Base-by-base conservation (phyloP, 2,888 invertebrate species). In the Dynastes grantii region DNA sequence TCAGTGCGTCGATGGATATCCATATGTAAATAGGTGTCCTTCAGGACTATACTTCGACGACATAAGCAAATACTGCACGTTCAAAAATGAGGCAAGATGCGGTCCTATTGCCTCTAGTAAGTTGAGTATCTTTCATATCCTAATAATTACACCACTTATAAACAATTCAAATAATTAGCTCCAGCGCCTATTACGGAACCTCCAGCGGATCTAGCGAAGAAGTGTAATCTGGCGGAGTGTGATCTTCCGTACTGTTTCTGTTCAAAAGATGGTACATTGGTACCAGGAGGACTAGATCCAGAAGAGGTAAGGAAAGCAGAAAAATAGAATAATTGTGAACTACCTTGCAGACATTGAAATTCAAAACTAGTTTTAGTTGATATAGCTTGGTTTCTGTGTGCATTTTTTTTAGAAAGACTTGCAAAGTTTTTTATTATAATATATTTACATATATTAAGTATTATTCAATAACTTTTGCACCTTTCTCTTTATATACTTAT, bases 11-110 rank as follows among this genome's bases (percentile, higher is more conserved):
- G 96, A 97, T 89, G 95, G 95, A 79, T 96, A 92, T 87, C 96
- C 97, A 1, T 97, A 97, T 88, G 84, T 95, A 85, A 96, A 96
- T 89, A 92, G 96, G 86, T 97, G 97, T 88, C 97, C 97, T 11
- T 96, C 97, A 2, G 96, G 96, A 78, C 90, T 97, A 71, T 95
- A 95, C 88, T 97, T 97, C 87, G 97, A 97, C 87, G 97, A 97
- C 86, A 92, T 96, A 85, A 94, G 93, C 89, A 97, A 97, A 89
- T 95, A 92, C 86, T 97, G 97, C 88, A 97, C 96, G 2, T 97
- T 97, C 89, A 95, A 96, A 90, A 92, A 92, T 78, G 96, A 97
- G 89, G 97, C 97, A 40, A 92, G 95, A 87, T 97, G 97, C 88
- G 97, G 97, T 70, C 97, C 97, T 29, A 92, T 97, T 82, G 91